Evolutionary conservation across 35 echinoderm and acorn worm species (phyloP).

Genomic region (Stichopus chloronotus): DNA sequence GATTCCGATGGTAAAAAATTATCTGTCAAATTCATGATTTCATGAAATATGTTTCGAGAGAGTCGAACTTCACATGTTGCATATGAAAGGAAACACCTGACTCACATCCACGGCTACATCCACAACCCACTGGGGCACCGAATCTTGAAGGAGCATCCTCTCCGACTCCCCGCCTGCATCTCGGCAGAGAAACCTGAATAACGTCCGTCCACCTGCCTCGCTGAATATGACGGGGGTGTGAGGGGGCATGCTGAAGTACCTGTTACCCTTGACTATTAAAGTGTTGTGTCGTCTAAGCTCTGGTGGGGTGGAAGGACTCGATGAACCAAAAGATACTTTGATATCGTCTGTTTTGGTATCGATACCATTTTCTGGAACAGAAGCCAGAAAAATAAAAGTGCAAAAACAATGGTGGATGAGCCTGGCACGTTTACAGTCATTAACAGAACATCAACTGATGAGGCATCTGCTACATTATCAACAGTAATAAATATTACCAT

Average conservation of each 20-base stretch:
- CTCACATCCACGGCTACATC: conserved; percentile 95
- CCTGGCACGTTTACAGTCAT: no score
- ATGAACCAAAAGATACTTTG: conserved; percentile 61
- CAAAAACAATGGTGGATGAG: not conserved
- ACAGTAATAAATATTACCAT: no score
- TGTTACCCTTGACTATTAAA: conserved; percentile 80
- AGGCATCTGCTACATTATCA: no score
- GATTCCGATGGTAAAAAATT: no score
- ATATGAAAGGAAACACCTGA: not conserved
- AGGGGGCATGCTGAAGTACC: conserved; percentile 90
- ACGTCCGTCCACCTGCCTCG: conserved; percentile 88
- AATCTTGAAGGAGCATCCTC: conserved; percentile 83
- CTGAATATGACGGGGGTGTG: conserved; percentile 99
- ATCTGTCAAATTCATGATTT: no score
- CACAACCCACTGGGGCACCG: conserved; percentile 91
- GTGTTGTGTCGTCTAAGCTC: conserved; percentile 45
- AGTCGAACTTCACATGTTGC: no score
- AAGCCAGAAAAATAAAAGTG: not conserved
- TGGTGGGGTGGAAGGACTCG: conserved; percentile 49
- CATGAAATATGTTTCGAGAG: no score
- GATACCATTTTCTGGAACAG: conserved; percentile 82
- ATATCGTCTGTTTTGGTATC: conserved; percentile 86
- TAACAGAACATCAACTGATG: no score
- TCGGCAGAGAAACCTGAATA: conserved; percentile 94
- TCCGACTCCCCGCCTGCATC: conserved; percentile 96